These are phyloP conservation scores for Onychostoma macrolepis DNA, from an alignment of 2,113 vertebrate genomes.

Conservation along the genomic window DNA sequence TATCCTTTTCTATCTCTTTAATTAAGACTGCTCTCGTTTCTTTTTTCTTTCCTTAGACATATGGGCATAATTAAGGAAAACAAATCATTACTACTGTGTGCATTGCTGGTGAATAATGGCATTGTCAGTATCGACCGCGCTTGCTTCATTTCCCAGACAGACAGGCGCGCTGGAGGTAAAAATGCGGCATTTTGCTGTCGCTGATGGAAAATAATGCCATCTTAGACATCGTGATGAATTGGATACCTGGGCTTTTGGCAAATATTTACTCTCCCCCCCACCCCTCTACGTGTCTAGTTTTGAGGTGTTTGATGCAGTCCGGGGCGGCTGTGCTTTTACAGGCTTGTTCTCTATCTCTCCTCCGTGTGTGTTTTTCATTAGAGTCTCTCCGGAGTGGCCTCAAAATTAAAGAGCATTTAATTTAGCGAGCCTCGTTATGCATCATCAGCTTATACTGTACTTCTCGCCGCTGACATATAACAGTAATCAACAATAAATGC, in stretches of 20 bases:
- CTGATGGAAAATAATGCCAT: conserved; percentile 44
- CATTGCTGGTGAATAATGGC: conserved; percentile 44
- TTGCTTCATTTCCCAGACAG: conserved; percentile 41
- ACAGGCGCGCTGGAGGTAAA: conserved; percentile 29
- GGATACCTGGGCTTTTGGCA: conserved; percentile 30
- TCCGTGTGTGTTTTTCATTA: conserved; percentile 30
- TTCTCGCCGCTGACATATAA: not conserved
- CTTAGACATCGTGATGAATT: conserved; percentile 27
- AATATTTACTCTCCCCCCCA: not conserved
- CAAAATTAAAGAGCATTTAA: conserved; percentile 34
- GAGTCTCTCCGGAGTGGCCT: not conserved
- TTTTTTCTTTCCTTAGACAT: conserved; percentile 54
- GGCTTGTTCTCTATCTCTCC: conserved; percentile 13
- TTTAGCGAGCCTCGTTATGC: conserved; percentile 16
- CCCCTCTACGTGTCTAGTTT: not conserved
- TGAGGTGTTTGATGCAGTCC: conserved; percentile 9
- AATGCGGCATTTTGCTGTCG: conserved; percentile 1
- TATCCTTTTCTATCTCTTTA: conserved; percentile 53
- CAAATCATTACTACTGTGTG: conserved; percentile 60
- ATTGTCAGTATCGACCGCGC: conserved; percentile 21
- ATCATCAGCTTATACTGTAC: conserved; percentile 27
- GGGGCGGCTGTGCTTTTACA: not conserved
- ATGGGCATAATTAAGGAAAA: conserved; percentile 64
- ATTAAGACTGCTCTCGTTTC: conserved; percentile 55
- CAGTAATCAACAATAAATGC: conserved; percentile 11